Evolutionary conservation across 2,113 vertebrate species (phyloP).

Genomic region (Agelaius tricolor): DNA sequence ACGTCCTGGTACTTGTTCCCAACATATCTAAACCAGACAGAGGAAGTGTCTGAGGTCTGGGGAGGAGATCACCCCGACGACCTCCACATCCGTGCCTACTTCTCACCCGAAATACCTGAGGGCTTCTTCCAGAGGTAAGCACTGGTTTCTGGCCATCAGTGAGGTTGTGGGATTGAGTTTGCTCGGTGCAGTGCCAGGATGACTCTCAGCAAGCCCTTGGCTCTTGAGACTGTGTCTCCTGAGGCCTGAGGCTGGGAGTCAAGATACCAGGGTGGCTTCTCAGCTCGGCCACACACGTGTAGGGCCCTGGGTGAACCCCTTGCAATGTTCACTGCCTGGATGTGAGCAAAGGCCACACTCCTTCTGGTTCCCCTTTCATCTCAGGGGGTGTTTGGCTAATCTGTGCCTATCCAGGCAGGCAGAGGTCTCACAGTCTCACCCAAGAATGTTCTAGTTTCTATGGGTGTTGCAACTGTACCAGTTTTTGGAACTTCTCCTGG

Average conservation of each 20-base stretch:
- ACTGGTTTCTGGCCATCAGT: neutral
- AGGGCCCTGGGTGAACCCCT: neutral
- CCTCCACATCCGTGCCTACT: slow-evolving; percentile 67
- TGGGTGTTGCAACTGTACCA: neutral
- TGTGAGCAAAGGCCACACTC: fast-evolving
- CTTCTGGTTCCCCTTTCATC: neutral
- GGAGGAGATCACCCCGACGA: slow-evolving; percentile 64
- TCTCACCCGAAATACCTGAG: slow-evolving; percentile 71
- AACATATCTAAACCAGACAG: slow-evolving; percentile 58
- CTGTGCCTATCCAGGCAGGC: neutral
- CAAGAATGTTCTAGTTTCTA: neutral
- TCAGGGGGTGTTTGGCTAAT: neutral
- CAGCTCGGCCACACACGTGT: neutral
- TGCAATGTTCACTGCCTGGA: fast-evolving
- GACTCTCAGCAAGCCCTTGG: neutral
- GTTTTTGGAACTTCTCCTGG: neutral
- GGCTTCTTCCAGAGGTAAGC: slow-evolving; percentile 76
- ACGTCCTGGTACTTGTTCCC: slow-evolving; percentile 71
- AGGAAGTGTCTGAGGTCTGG: slow-evolving; percentile 66
- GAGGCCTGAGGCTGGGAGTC: neutral
- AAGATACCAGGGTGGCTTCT: neutral
- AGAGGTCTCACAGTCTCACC: neutral
- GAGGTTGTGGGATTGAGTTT: neutral
- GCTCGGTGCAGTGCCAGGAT: fast-evolving
- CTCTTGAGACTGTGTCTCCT: neutral